Base-by-base conservation (phyloP, 2,113 vertebrate species). In the Raja brachyura region DNA sequence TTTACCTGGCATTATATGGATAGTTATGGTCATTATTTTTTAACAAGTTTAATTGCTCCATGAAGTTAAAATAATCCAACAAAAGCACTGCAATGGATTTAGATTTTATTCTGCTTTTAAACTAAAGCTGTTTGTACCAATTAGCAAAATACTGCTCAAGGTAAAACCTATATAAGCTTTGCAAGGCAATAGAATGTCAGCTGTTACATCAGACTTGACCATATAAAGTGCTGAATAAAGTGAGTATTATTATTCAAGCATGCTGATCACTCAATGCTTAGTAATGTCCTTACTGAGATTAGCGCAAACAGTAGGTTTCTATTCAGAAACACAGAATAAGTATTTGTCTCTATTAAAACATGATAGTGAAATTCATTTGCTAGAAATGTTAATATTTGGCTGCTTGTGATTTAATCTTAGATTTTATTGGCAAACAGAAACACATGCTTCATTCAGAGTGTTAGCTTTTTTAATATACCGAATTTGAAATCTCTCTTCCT, bases 221-320 rank as follows among this genome's bases (percentile, higher is more conserved):
- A 92, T 22, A 74, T 92, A 90, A n/a, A 68, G 63, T 39, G 39
- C 6, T 39, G 66, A 92, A 92, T 92, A 92, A 92, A 92, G 66
- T 92, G 68, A 92, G 66, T 68, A 92, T 73, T 92, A 92, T 92
- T 74, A 92, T 92, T 92, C 68, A 92, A 73, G 22, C 68, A 48
- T 25, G 33, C 90, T 92, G 90, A 92, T 68, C 90, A 92, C 39
- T 92, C 90, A 92, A 54, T 92, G 39, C 68, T 92, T 70, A 4
- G 33, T 92, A 92, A 92, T 92, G 90, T 25, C 90, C 66, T 92
- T 92, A 73, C 90, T 54, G 68, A 73, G 68, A 92, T 92, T 92
- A 92, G 90, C 39, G 33, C 90, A 54, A 92, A 73, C 90, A 92
- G 68, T 73, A 54, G 90, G 66, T 73, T 14, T 54, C 66, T 92